Evolutionary conservation across 35 echinoderm and acorn worm species (phyloP).

Genomic region (Heliocidaris tuberculata): DNA sequence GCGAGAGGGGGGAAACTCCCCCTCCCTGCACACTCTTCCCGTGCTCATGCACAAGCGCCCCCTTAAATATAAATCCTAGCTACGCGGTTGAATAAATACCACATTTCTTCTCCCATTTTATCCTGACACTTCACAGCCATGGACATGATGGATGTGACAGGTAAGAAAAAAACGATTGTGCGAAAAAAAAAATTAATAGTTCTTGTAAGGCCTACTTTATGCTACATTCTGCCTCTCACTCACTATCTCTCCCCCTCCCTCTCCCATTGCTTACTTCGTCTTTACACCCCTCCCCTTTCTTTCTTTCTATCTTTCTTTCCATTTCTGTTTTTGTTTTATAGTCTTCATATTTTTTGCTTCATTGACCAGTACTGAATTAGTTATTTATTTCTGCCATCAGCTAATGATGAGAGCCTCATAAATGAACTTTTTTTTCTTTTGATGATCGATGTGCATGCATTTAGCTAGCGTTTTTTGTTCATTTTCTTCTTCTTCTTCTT

Average conservation of each 20-base stretch:
- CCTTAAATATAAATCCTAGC: too few relatives aligned
- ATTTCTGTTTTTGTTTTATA: too few relatives aligned
- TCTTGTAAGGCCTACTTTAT: background rate
- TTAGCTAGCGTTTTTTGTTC: background rate
- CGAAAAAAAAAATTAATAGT: background rate
- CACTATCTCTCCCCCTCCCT: background rate
- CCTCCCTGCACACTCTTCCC: too few relatives aligned
- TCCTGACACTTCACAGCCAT: background rate
- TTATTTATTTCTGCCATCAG: too few relatives aligned
- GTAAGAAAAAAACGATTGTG: background rate
- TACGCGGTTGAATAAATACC: too few relatives aligned
- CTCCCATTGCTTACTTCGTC: background rate
- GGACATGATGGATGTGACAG: background rate
- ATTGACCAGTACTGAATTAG: too few relatives aligned
- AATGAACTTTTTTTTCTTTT: background rate
- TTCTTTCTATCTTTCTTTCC: too few relatives aligned
- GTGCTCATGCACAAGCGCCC: too few relatives aligned
- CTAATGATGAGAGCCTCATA: too few relatives aligned
- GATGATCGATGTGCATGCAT: too few relatives aligned
- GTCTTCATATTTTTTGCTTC: too few relatives aligned
- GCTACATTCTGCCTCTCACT: background rate
- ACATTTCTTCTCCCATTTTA: background rate
- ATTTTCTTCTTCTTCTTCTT: background rate
- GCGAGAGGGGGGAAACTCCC: too few relatives aligned
- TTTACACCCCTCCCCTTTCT: background rate